Evolutionary conservation across 1,140 invertebrate species (phyloP).

Genomic region (Metopolophium dirhodum): DNA sequence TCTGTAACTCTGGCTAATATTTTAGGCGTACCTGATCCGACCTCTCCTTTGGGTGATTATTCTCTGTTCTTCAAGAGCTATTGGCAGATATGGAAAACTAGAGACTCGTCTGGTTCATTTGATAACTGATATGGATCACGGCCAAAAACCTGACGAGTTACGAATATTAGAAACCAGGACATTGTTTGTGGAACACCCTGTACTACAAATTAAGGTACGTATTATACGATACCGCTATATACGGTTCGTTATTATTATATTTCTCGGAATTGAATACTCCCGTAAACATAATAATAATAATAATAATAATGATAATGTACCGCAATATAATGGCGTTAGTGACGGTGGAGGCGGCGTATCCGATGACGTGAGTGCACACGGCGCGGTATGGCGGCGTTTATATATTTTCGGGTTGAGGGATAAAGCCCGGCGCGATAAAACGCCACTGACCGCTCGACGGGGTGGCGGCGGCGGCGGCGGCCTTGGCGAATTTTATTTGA

Average conservation of each 20-base stretch:
- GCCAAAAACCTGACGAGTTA: neutral
- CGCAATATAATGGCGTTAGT: neutral
- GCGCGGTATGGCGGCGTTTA: too few species aligned
- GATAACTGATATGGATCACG: neutral
- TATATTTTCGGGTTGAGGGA: neutral
- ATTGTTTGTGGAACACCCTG: neutral
- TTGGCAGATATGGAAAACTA: neutral
- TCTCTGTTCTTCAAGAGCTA: neutral
- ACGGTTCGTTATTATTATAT: neutral
- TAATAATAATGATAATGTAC: neutral
- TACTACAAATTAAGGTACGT: neutral
- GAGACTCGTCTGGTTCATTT: neutral
- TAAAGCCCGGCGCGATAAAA: neutral
- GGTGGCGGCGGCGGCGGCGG: neutral
- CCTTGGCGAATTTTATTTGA: neutral
- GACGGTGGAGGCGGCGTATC: neutral
- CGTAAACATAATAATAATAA: neutral
- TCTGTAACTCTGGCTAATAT: too few species aligned
- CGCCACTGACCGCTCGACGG: neutral
- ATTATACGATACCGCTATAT: neutral
- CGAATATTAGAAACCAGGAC: neutral
- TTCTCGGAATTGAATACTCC: neutral
- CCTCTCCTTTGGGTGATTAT: neutral
- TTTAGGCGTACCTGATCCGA: neutral
- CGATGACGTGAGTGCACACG: neutral